These are phyloP conservation scores for Thereva nobilitata DNA, from an alignment of 2,888 invertebrate genomes.

Conservation along the genomic window DNA sequence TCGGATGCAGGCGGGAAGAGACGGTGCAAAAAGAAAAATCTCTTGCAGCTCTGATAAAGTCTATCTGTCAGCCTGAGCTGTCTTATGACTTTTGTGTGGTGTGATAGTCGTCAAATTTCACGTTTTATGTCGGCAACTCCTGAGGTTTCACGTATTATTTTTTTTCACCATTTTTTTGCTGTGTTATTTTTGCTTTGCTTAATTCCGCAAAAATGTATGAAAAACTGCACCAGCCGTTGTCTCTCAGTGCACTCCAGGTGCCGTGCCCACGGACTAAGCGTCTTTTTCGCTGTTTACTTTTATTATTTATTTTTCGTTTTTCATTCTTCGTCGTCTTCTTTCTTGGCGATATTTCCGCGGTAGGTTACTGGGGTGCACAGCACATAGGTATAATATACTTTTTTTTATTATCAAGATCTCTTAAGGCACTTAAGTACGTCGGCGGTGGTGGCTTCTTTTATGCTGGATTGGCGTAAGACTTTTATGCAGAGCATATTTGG, in stretches of 20 bases:
- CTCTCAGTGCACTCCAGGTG: neutral
- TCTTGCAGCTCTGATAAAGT: constrained; percentile 31
- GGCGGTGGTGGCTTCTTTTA: constrained; percentile 17
- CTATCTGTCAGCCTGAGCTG: constrained; percentile 30
- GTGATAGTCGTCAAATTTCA: constrained; percentile 39
- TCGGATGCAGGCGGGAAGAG: neutral
- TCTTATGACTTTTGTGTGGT: constrained; percentile 22
- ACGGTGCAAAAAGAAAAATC: constrained; percentile 12
- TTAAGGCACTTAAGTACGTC: neutral
- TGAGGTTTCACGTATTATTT: constrained; percentile 17
- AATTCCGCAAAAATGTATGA: constrained; percentile 31
- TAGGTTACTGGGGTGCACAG: neutral
- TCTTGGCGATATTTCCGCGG: constrained; percentile 18
- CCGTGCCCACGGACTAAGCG: neutral
- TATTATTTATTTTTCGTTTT: neutral
- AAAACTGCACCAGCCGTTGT: constrained; percentile 6
- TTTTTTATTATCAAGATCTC: no score
- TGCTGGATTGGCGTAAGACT: constrained; percentile 14
- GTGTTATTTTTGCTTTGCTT: constrained; percentile 8
- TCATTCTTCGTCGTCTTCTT: constrained; percentile 17
- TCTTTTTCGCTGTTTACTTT: neutral
- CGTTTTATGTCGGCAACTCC: constrained; percentile 37
- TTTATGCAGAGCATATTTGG: constrained; percentile 26
- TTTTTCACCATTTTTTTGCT: no score
- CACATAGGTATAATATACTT: neutral